Percentiles rank a stretch among this genome's conserved stretches.
Conservation (phyloP, 1,140 invertebrate species). For the Eubasilissa regina region DNA sequence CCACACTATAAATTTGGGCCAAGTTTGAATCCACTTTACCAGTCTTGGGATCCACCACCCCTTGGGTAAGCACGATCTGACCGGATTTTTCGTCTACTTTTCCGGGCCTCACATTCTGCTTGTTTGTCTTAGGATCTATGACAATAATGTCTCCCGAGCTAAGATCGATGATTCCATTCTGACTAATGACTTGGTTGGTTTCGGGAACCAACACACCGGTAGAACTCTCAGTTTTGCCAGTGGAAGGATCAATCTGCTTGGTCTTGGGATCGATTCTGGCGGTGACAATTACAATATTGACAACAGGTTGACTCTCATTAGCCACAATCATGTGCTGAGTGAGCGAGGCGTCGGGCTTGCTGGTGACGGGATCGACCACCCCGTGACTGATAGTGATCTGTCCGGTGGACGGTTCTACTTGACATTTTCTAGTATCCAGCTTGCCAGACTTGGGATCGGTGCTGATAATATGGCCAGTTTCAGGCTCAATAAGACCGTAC, state of each 20-base stretch:
- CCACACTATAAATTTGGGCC: conserved; percentile 64
- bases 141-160: conserved; percentile 47
- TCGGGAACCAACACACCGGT: conserved; percentile 55
- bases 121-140: conserved; percentile 54
- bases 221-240: conserved; percentile 39
- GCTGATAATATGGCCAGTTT: conserved; percentile 72
- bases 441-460: conserved; percentile 74
- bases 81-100: conserved; percentile 56
- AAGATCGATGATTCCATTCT: conserved; percentile 53
- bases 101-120: conserved; percentile 50
- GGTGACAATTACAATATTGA: conserved; percentile 70
- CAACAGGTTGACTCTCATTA: conserved; percentile 72
- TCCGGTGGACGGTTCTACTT: conserved; percentile 73
- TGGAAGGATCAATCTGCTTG: conserved; percentile 72
- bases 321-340: conserved; percentile 72
- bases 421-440: conserved; percentile 73
- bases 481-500: conserved; percentile 75
- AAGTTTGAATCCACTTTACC: conserved; percentile 64
- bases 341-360: conserved; percentile 71
- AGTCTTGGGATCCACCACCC: conserved; percentile 64
- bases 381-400: conserved; percentile 72
- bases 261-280: conserved; percentile 73
- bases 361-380: conserved; percentile 73
- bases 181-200: conserved; percentile 53
- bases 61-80: conserved; percentile 61